A percentile compares a stretch with the other conserved stretches of the same genome.
Conservation (phyloP, 2,113 vertebrate species). For the Tenebrosternarchus preto region DNA sequence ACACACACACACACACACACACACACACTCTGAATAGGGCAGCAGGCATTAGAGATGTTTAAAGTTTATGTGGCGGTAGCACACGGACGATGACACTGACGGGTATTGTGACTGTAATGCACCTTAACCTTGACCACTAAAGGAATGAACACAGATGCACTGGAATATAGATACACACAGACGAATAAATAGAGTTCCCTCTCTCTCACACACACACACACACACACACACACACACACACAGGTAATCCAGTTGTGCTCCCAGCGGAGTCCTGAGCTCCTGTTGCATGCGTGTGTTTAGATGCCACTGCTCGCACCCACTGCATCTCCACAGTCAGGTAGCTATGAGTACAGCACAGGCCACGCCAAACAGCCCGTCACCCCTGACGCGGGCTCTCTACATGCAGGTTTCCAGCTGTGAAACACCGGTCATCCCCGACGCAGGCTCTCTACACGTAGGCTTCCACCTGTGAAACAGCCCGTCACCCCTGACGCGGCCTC, state of each 20-base stretch:
- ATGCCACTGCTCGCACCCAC: slow-evolving; percentile 24
- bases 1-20: too few relatives aligned
- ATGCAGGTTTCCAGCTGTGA: too few relatives aligned
- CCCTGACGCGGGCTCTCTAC: background rate
- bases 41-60: too few relatives aligned
- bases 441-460: background rate
- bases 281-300: slow-evolving; percentile 16
- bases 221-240: slow-evolving; percentile 31
- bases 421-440: background rate
- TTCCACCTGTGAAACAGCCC: background rate
- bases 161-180: too few relatives aligned
- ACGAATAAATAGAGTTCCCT: slow-evolving; percentile 39
- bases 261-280: slow-evolving; percentile 10
- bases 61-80: too few relatives aligned
- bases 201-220: slow-evolving; percentile 22
- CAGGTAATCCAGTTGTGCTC: slow-evolving; percentile 38
- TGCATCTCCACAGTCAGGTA: background rate
- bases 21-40: too few relatives aligned
- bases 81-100: too few relatives aligned
- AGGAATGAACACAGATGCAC: too few relatives aligned
- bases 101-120: too few relatives aligned
- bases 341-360: slow-evolving; percentile 24
- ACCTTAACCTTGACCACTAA: too few relatives aligned
- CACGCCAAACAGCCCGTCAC: background rate
- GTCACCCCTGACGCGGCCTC: background rate